These are phyloP conservation scores for Tortrix viridana DNA, from an alignment of 2,888 invertebrate species.

Conservation along the genomic window DNA sequence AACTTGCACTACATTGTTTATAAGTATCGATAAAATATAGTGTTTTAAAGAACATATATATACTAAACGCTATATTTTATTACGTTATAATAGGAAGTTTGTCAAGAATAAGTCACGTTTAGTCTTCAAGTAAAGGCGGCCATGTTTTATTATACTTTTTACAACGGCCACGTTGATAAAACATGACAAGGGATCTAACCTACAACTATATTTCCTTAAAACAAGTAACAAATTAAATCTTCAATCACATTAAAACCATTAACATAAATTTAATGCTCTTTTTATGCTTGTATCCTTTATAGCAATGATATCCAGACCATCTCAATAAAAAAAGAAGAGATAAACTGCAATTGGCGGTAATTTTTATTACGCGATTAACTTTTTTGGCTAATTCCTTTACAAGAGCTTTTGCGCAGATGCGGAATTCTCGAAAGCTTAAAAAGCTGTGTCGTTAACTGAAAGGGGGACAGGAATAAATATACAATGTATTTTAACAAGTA, in stretches of 20 bases:
- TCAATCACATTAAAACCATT: background rate
- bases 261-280: background rate
- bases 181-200: too few species aligned
- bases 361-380: constrained; percentile 44
- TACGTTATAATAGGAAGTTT: too few species aligned
- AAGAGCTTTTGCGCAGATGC: constrained; percentile 49
- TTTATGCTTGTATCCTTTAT: background rate
- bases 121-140: too few species aligned
- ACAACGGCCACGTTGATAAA: too few species aligned
- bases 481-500: constrained; percentile 55
- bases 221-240: too few species aligned
- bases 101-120: too few species aligned
- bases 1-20: background rate
- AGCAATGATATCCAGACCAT: constrained; percentile 3
- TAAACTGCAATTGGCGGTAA: constrained; percentile 41
- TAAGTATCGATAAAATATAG: background rate
- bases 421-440: constrained; percentile 46
- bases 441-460: constrained; percentile 18
- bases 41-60: too few species aligned
- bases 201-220: too few species aligned
- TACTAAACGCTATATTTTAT: too few species aligned
- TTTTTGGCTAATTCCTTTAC: constrained; percentile 32
- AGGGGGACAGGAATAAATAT: constrained; percentile 44
- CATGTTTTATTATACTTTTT: too few species aligned
- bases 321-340: constrained; percentile 7